Evolutionary conservation across 2,113 vertebrate species (phyloP).

Genomic region (Vulpes lagopus): DNA sequence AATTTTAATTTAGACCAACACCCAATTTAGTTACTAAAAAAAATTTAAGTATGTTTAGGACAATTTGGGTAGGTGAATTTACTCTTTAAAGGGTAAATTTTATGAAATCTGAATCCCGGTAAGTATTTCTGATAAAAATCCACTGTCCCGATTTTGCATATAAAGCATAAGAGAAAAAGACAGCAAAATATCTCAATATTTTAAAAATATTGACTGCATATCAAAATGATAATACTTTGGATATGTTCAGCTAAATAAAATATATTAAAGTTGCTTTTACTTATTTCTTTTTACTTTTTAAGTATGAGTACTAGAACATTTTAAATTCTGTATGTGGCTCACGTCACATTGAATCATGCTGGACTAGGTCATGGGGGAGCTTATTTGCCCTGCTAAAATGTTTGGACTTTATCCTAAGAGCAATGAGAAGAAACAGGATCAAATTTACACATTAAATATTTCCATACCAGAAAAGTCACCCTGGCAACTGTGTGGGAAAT

Average conservation of each 20-base stretch:
- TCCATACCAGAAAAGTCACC: neutral
- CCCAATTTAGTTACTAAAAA: neutral
- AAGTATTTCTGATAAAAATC: constrained; percentile 11
- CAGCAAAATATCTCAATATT: neutral
- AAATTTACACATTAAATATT: neutral
- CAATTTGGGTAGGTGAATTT: neutral
- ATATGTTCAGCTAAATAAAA: neutral
- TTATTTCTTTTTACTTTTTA: neutral
- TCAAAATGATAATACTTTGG: constrained; percentile 26
- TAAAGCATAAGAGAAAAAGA: neutral
- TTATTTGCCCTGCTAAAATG: neutral
- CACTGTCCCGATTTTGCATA: neutral
- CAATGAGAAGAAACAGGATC: neutral
- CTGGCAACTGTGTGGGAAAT: neutral
- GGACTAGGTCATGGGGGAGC: neutral
- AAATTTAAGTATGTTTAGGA: constrained; percentile 15
- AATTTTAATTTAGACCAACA: neutral
- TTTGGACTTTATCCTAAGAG: constrained; percentile 11
- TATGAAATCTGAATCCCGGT: neutral
- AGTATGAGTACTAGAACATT: neutral
- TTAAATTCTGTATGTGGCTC: neutral
- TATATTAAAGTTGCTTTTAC: neutral
- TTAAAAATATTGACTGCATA: neutral
- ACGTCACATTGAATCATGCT: neutral
- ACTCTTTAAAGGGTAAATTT: constrained; percentile 9